Conservation (phyloP, 2,113 vertebrate genomes). For the Notechis scutatus region DNA sequence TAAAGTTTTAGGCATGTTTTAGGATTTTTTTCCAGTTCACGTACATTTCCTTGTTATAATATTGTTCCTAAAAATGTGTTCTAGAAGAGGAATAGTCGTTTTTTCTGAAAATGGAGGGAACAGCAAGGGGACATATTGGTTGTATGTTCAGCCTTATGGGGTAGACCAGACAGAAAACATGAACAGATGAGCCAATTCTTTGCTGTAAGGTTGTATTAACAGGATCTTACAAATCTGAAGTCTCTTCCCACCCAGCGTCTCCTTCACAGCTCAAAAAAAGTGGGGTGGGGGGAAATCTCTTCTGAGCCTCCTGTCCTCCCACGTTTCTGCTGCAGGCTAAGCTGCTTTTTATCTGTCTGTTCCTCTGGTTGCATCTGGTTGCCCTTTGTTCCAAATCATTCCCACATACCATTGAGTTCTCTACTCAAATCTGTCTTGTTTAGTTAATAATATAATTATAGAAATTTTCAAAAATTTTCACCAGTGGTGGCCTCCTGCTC, state of each 20-base stretch:
- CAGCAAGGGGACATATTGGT: neutral
- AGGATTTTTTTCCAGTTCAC: too few relatives aligned
- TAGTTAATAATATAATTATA: neutral
- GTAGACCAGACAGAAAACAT: neutral
- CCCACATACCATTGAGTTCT: neutral
- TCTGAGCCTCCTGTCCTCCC: neutral
- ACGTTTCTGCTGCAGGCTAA: neutral
- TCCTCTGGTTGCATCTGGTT: neutral
- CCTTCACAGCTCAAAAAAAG: neutral
- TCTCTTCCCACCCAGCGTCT: neutral
- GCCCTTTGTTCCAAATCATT: neutral
- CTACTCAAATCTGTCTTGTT: neutral
- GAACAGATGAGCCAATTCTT: neutral
- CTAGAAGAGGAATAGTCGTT: neutral
- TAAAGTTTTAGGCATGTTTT: neutral
- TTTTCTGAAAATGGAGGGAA: neutral
- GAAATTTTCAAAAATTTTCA: neutral
- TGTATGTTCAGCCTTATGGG: neutral
- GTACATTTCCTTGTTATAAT: neutral
- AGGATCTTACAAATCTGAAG: neutral
- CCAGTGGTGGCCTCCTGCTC: neutral
- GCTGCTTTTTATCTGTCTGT: neutral
- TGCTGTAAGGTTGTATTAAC: neutral
- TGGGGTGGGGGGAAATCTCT: neutral
- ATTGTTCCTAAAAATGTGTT: neutral